These are phyloP conservation scores for Polyodon spathula DNA, from an alignment of 2,113 vertebrate species.

Conservation along the genomic window DNA sequence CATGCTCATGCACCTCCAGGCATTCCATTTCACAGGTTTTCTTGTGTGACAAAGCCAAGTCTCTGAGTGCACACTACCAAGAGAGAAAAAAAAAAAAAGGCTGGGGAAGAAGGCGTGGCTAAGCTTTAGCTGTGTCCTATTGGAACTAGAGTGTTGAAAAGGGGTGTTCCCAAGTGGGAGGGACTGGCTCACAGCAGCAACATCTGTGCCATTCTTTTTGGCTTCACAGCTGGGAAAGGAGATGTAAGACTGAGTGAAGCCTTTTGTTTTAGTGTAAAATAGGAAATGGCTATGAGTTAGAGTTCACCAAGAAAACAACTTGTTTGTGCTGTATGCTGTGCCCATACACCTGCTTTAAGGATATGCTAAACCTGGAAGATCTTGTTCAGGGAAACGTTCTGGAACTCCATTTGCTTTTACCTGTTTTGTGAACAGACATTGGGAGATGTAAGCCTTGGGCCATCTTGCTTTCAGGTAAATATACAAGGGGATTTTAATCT, in stretches of 20 bases:
- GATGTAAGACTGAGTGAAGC: conserved; percentile 9
- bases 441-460: conserved; percentile 7
- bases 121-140: conserved; percentile 44
- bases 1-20: neutral
- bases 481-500: neutral
- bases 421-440: neutral
- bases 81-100: neutral
- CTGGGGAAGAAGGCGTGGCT: conserved; percentile 37
- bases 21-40: conserved; percentile 18
- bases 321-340: conserved; percentile 14
- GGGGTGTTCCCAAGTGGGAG: conserved; percentile 47
- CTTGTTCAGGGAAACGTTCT: neutral
- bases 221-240: conserved; percentile 18
- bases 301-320: conserved; percentile 23
- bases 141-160: conserved; percentile 53
- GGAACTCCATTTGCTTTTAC: neutral
- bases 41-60: conserved; percentile 23
- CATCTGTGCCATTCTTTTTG: conserved; percentile 57
- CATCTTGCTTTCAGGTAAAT: conserved; percentile 5
- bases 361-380: conserved; percentile 5
- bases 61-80: neutral
- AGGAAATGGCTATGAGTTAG: conserved; percentile 17
- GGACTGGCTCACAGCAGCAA: conserved; percentile 31
- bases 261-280: conserved; percentile 16
- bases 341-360: conserved; percentile 9